Evolutionary conservation across 2,113 vertebrate species (phyloP).

Genomic region (Cephalopholis sonnerati): DNA sequence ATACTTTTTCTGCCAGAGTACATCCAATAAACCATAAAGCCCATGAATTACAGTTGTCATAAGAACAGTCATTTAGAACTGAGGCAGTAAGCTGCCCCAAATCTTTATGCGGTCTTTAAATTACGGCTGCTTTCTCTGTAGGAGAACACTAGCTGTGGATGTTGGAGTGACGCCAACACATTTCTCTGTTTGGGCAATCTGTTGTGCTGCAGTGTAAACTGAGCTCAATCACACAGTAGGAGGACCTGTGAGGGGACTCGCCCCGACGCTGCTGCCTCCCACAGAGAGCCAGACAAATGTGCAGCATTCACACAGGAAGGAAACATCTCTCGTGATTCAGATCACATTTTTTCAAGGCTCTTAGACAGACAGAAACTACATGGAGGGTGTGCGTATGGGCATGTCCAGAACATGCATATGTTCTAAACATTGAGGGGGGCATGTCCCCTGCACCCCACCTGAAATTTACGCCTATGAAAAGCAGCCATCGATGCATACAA

Average conservation of each 20-base stretch:
- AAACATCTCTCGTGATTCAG: neutral
- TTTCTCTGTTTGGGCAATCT: constrained; percentile 38
- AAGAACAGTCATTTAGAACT: constrained; percentile 44
- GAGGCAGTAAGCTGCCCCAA: constrained; percentile 30
- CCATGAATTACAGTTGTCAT: constrained; percentile 58
- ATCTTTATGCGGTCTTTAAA: constrained; percentile 46
- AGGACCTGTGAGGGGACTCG: neutral
- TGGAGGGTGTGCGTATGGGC: no score
- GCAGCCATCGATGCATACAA: no score
- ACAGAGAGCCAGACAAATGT: neutral
- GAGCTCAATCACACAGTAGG: neutral
- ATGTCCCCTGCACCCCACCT: no score
- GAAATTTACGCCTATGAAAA: neutral
- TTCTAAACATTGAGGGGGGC: no score
- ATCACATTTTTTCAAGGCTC: neutral
- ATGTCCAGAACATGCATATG: no score
- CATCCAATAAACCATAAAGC: constrained; percentile 56
- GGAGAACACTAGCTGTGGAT: constrained; percentile 35
- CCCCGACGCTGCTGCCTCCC: neutral
- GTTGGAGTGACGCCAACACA: constrained; percentile 41
- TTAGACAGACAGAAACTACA: neutral
- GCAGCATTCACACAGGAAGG: neutral
- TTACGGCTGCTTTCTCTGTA: constrained; percentile 34
- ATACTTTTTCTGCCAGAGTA: constrained; percentile 43
- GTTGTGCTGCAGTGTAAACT: constrained; percentile 30